Conservation (phyloP, 2,113 vertebrate genomes). For the Aramus guarauna region DNA sequence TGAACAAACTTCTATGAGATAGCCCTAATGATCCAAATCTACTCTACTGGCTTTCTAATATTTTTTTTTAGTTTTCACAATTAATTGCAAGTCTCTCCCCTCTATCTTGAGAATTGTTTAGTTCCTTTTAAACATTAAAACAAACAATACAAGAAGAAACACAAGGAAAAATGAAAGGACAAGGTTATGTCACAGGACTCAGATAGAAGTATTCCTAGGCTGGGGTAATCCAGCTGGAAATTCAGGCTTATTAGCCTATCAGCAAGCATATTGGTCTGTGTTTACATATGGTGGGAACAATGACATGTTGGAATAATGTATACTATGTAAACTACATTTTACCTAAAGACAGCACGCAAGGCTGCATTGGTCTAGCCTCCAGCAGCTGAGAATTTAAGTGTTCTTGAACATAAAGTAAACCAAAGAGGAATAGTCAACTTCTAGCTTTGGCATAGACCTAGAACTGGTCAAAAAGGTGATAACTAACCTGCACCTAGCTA, state of each 20-base stretch:
- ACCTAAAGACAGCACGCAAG: neutral
- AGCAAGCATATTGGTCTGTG: neutral
- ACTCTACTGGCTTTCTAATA: neutral
- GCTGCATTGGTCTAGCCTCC: neutral
- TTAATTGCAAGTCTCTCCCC: neutral
- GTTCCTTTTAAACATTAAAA: neutral
- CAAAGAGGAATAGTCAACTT: neutral
- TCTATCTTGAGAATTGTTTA: neutral
- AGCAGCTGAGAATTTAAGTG: neutral
- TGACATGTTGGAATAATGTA: accelerated
- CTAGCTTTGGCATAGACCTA: neutral
- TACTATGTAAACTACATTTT: neutral
- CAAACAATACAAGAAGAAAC: neutral
- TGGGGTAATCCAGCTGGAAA: neutral
- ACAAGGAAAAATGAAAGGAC: neutral
- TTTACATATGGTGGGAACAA: neutral
- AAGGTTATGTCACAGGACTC: neutral
- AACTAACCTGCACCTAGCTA: neutral
- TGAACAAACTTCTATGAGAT: neutral
- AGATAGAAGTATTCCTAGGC: neutral
- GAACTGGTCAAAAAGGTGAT: neutral
- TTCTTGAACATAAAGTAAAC: neutral
- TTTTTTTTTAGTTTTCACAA: neutral
- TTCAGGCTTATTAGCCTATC: neutral
- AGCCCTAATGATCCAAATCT: accelerated